These are phyloP conservation scores for Dendrolimus pini DNA, from an alignment of 2,888 invertebrate species.

Conservation along the genomic window DNA sequence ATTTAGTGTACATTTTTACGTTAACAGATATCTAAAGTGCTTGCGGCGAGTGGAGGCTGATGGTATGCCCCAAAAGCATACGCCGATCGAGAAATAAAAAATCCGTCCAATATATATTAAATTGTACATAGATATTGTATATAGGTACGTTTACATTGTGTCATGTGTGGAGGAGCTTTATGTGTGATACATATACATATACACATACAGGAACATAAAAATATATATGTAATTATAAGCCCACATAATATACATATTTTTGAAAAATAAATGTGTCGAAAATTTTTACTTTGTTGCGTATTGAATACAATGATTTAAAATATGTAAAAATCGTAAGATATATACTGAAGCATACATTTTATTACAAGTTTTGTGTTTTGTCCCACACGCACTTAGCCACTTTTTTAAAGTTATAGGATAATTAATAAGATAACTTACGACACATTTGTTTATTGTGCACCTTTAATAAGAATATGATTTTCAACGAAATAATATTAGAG, in stretches of 20 bases:
- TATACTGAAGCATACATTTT: too few relatives aligned
- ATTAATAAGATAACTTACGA: too few relatives aligned
- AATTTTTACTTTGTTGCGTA: too few relatives aligned
- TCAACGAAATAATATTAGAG: too few relatives aligned
- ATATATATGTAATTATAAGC: background rate
- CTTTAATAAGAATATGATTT: too few relatives aligned
- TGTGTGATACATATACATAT: constrained; percentile 9
- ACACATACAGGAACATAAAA: background rate
- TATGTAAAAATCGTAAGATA: too few relatives aligned
- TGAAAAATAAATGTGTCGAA: too few relatives aligned
- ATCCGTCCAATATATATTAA: constrained; percentile 33
- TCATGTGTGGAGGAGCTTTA: constrained; percentile 17
- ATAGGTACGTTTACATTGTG: constrained; percentile 72
- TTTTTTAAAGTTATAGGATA: too few relatives aligned
- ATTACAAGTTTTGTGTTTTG: too few relatives aligned
- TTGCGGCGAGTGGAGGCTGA: constrained; percentile 54
- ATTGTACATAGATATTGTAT: constrained; percentile 60
- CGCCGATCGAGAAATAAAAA: constrained; percentile 51
- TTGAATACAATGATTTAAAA: too few relatives aligned
- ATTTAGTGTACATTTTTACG: constrained; percentile 27
- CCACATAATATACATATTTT: background rate
- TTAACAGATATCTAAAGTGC: constrained; percentile 57
- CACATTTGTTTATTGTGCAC: too few relatives aligned
- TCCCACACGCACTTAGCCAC: too few relatives aligned
- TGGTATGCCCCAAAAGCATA: constrained; percentile 46